These are phyloP conservation scores for Uromys caudimaculatus DNA, from an alignment of 2,797 vertebrate genomes.

Conservation along the genomic window DNA sequence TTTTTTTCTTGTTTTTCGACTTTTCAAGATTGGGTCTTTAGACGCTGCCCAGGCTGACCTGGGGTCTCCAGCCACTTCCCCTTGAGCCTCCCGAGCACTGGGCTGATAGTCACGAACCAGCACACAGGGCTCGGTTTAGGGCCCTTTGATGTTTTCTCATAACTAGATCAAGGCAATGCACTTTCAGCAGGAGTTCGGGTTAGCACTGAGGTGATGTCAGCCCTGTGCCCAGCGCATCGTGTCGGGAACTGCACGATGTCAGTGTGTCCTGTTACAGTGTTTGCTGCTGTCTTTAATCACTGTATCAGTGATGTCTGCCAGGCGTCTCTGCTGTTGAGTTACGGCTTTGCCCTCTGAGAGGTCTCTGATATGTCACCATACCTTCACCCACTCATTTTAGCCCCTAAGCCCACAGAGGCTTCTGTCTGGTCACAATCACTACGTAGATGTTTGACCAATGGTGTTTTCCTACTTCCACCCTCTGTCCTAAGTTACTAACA, in stretches of 20 bases:
- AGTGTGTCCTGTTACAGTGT: neutral
- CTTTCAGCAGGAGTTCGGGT: neutral
- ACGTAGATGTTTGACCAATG: neutral
- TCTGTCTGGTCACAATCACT: neutral
- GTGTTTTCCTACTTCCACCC: neutral
- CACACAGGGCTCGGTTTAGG: neutral
- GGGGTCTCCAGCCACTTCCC: neutral
- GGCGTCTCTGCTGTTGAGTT: neutral
- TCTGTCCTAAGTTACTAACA: neutral
- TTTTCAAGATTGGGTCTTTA: neutral
- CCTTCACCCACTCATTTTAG: neutral
- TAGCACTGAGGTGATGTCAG: neutral
- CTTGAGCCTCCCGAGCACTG: neutral
- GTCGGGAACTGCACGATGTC: neutral
- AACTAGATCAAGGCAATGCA: neutral
- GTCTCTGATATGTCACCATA: neutral
- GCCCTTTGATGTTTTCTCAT: neutral
- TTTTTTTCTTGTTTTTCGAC: neutral
- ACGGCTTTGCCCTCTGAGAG: neutral
- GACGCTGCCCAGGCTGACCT: neutral
- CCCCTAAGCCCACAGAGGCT: neutral
- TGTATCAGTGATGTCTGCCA: neutral
- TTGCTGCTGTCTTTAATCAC: neutral
- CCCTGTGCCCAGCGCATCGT: accelerated
- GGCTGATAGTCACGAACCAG: too few species aligned